phyloP scores from a whole-genome alignment of 2,888 invertebrate genomes.

The Lomographa bimaculata region DNA sequence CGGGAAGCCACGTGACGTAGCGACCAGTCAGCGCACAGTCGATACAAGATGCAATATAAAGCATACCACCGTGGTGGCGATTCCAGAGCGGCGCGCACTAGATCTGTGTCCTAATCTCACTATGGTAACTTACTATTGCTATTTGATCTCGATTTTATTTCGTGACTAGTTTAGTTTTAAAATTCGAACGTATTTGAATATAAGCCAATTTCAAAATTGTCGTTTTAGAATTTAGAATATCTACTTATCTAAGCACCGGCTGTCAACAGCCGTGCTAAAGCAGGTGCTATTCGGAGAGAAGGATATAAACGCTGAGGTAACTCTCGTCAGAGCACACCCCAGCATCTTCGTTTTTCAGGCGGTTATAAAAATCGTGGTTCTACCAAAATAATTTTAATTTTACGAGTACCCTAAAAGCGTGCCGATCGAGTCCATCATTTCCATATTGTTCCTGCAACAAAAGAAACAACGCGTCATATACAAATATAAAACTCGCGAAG shows the following conservation, averaged over 20 bases:
- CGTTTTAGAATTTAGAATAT: slow-evolving; percentile 42
- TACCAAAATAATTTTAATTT: slow-evolving; percentile 43
- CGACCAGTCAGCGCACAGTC: slow-evolving; percentile 84
- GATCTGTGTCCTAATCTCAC: slow-evolving; percentile 46
- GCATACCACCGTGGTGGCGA: slow-evolving; percentile 81
- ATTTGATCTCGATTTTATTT: slow-evolving; percentile 49
- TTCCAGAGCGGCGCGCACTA: slow-evolving; percentile 52
- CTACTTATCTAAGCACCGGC: slow-evolving; percentile 81
- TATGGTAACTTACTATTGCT: slow-evolving; percentile 75
- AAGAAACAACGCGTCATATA: slow-evolving; percentile 55
- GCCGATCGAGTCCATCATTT: slow-evolving; percentile 49
- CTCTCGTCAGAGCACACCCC: slow-evolving; percentile 75
- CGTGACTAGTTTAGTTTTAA: slow-evolving; percentile 68
- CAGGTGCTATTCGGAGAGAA: slow-evolving; percentile 56
- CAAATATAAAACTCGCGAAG: slow-evolving; percentile 47
- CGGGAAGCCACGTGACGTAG: slow-evolving; percentile 84
- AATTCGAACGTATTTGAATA: slow-evolving; percentile 32
- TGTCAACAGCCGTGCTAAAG: slow-evolving; percentile 77
- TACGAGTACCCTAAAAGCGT: slow-evolving; percentile 48
- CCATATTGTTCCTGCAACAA: slow-evolving; percentile 80
- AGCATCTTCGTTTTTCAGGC: slow-evolving; percentile 75
- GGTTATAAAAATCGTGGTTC: slow-evolving; percentile 50
- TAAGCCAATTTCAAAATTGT: slow-evolving; percentile 31
- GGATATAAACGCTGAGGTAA: slow-evolving; percentile 63
- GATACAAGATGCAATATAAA: slow-evolving; percentile 81